Evolutionary conservation across 2,888 invertebrate genomes (phyloP).

Genomic region (Erebia aethiops): DNA sequence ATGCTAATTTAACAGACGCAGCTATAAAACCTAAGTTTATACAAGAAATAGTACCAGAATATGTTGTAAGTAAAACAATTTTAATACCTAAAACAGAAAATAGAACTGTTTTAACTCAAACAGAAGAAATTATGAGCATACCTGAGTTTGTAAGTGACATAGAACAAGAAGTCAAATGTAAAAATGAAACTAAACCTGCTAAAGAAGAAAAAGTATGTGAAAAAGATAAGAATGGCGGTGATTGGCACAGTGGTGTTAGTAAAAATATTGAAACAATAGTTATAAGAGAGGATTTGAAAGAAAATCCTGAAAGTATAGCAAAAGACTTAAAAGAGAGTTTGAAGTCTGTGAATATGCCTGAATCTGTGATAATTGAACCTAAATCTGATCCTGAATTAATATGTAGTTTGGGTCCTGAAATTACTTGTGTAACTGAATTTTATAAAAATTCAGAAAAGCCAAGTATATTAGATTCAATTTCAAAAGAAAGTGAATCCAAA

Average conservation of each 20-base stretch:
- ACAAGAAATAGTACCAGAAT: slow-evolving; percentile 19
- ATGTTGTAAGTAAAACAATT: slow-evolving; percentile 32
- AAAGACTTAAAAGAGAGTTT: slow-evolving; percentile 25
- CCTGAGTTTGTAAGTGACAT: slow-evolving; percentile 27
- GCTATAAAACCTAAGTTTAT: slow-evolving; percentile 1
- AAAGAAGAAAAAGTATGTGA: background rate
- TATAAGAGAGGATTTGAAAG: slow-evolving; percentile 25
- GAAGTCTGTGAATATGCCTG: slow-evolving; percentile 22
- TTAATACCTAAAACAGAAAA: slow-evolving; percentile 31
- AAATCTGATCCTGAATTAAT: slow-evolving; percentile 23
- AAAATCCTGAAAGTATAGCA: slow-evolving; percentile 20
- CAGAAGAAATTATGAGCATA: slow-evolving; percentile 31
- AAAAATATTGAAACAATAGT: slow-evolving; percentile 16
- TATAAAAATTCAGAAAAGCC: slow-evolving; percentile 15
- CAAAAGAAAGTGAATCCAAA: slow-evolving; percentile 19
- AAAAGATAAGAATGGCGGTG: background rate
- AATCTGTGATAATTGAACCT: slow-evolving; percentile 41
- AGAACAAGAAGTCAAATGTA: slow-evolving; percentile 12
- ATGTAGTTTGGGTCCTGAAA: slow-evolving; percentile 26
- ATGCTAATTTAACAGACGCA: background rate
- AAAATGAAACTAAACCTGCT: background rate
- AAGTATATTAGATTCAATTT: slow-evolving; percentile 13
- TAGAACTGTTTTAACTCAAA: slow-evolving; percentile 34
- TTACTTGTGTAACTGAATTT: slow-evolving; percentile 23
- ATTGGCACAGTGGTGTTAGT: slow-evolving; percentile 5